A percentile compares a stretch with the other conserved stretches of the same genome.
Conservation (phyloP, 1,140 invertebrate genomes). For the Andricus grossulariae region DNA sequence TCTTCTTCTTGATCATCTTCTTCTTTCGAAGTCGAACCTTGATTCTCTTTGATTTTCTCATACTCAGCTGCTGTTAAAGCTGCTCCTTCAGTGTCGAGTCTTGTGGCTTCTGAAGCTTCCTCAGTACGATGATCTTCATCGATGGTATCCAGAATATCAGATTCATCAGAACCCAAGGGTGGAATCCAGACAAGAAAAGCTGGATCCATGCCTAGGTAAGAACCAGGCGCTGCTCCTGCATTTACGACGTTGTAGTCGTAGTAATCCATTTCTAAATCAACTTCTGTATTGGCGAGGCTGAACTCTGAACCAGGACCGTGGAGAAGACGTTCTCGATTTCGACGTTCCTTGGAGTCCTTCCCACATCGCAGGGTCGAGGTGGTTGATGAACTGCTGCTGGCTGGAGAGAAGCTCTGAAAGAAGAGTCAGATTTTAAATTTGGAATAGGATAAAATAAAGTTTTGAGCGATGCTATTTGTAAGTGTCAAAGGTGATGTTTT, state of each 20-base stretch:
- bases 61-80: conserved; percentile 65
- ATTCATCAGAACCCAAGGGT: conserved; percentile 77
- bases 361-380: conserved; percentile 68
- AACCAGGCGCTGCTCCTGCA: conserved; percentile 87
- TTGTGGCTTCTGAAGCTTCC: conserved; percentile 41
- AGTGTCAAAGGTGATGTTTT: background rate
- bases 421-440: background rate
- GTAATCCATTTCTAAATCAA: conserved; percentile 89
- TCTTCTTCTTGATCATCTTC: conserved; percentile 26
- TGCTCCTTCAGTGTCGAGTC: conserved; percentile 61
- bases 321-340: conserved; percentile 83
- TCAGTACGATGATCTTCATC: conserved; percentile 53
- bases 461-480: background rate
- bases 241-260: conserved; percentile 92
- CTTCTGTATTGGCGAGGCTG: conserved; percentile 83
- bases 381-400: conserved; percentile 79
- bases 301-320: conserved; percentile 84
- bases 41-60: conserved; percentile 41
- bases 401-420: conserved; percentile 82
- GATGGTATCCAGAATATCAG: conserved; percentile 50
- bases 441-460: background rate
- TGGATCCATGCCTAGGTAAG: conserved; percentile 90
- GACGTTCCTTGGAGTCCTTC: conserved; percentile 87
- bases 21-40: conserved; percentile 37
- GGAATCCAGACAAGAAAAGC: conserved; percentile 92